Percentiles rank a stretch among this genome's conserved stretches.
Evolutionary conservation across 92 coral and sea anemone genomes (phyloP).

Genomic region (Plumapathes pennacea): DNA sequence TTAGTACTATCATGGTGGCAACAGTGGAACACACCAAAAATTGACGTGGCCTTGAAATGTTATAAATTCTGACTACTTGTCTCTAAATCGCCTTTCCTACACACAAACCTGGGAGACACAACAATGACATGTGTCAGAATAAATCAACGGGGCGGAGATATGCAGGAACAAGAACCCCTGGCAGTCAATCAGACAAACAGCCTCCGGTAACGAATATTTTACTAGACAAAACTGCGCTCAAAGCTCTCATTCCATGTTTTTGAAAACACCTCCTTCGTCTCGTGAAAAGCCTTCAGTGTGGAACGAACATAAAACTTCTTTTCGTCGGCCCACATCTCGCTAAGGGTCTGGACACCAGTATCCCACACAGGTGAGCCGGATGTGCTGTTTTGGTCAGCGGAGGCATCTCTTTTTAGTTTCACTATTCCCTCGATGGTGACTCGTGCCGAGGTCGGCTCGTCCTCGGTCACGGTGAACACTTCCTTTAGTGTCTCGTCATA

Average conservation of each 20-base stretch:
- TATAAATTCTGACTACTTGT: no score
- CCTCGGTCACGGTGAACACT: constrained; percentile 44
- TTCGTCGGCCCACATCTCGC: constrained; percentile 64
- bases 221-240: constrained; percentile 18
- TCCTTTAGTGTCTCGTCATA: constrained; percentile 39
- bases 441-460: constrained; percentile 50
- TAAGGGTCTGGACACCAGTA: constrained; percentile 43
- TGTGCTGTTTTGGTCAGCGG: constrained; percentile 12
- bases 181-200: no score
- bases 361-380: constrained; percentile 29
- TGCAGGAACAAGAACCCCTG: no score
- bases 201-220: no score
- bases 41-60: no score
- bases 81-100: no score
- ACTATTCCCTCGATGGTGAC: constrained; percentile 45
- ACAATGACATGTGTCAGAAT: no score
- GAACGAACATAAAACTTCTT: constrained; percentile 43
- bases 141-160: no score
- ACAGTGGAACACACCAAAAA: no score
- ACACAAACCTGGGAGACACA: no score
- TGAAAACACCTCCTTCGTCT: constrained; percentile 49
- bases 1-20: no score
- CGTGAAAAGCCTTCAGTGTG: constrained; percentile 27
- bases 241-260: constrained; percentile 62
- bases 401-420: constrained; percentile 26